phyloP scores from a whole-genome alignment of 2,888 invertebrate species.

The Habrosyne pyritoides region DNA sequence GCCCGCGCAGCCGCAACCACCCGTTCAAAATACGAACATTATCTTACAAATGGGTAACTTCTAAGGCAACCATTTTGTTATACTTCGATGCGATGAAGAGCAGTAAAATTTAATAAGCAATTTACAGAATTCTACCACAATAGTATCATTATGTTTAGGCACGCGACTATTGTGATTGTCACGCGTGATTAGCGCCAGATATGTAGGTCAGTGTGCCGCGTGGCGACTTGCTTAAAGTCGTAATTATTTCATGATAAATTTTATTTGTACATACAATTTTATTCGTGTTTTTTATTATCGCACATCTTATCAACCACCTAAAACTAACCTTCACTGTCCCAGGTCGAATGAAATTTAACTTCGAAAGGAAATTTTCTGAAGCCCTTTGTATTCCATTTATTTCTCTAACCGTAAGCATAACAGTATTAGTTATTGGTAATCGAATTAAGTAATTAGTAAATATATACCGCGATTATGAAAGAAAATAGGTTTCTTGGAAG shows the following conservation, averaged over 20 bases:
- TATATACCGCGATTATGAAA: neutral
- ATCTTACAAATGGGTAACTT: neutral
- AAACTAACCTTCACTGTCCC: neutral
- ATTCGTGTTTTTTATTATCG: neutral
- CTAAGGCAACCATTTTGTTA: neutral
- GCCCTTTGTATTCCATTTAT: too few relatives aligned
- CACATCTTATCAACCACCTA: too few relatives aligned
- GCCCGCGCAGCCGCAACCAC: constrained; percentile 14
- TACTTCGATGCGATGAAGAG: neutral
- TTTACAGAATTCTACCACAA: neutral
- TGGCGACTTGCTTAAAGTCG: constrained; percentile 18
- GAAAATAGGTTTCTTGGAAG: neutral
- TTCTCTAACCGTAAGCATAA: too few relatives aligned
- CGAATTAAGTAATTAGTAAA: neutral
- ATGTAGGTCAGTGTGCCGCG: constrained; percentile 69
- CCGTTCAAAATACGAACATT: neutral
- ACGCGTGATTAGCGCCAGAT: constrained; percentile 65
- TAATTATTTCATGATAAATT: neutral
- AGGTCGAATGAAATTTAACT: too few relatives aligned
- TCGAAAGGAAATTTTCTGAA: too few relatives aligned
- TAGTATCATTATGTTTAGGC: constrained; percentile 39
- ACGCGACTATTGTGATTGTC: constrained; percentile 59
- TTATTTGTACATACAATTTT: constrained; percentile 1
- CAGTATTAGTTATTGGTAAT: neutral
- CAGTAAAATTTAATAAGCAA: neutral